Evolutionary conservation across 2,113 vertebrate genomes (phyloP), one percentile per base, ranked within the genome.

Genomic region (Hiodon alosoides): DNA sequence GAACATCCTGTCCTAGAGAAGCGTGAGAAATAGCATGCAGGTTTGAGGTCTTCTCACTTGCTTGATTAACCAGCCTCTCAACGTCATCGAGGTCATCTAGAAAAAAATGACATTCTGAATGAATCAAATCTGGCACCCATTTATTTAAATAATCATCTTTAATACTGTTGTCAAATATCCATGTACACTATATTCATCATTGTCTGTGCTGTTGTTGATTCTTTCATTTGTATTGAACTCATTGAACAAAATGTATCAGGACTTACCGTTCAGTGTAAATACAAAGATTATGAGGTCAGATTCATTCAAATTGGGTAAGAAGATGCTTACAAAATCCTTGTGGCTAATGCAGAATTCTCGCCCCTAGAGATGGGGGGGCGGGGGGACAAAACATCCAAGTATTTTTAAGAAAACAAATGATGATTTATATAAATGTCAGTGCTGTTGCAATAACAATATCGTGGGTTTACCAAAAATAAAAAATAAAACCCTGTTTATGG

Each of bases 221-320:
- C 31, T 31, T 31, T 31, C 31, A 31, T 31, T 31, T 2, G 4
- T 9, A 14, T 59, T 9, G 8, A 59, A 59, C 14, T 59, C 58
- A 11, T 14, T 59, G 0, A 59, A 59, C 9, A 70, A 11, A 54
- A 54, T 57, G 11, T 3, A 31, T 31, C 31, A 31, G 31, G 4
- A 47, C 88, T 90, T 80, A 93, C 93, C 88, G 11, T 85, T 84
- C 48, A 86, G 78, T 0, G 88, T 90, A 71, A 90, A 94, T 69
- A 92, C 69, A 67, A 94, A 91, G 16, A 94, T 77, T n/a, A 93
- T 82, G 0, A 83, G 85, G 79, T 93, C 92, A 4, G 61, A 73
- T 67, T 90, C 87, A 0, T 11, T 83, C 3, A 93, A 77, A 7
- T 77, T 71, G 0, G 89, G 91, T 55, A 94, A 84, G 57, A 93